These are phyloP conservation scores for Discoglossus pictus DNA, from an alignment of 2,797 vertebrate genomes.

Conservation along the genomic window DNA sequence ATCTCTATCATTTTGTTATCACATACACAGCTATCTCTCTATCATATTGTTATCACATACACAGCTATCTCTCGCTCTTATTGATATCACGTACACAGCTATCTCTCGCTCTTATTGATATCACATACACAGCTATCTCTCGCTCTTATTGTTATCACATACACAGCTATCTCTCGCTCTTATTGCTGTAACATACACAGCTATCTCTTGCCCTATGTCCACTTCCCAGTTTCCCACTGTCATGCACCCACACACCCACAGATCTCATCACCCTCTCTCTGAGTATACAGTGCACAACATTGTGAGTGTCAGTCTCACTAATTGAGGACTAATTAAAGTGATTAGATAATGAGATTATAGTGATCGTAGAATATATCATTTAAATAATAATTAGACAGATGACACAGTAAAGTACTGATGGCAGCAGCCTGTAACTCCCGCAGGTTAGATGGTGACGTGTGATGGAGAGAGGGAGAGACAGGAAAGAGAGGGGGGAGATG, in stretches of 20 bases:
- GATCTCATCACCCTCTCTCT: not conserved
- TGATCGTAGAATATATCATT: conserved; percentile 44
- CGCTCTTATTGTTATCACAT: not conserved
- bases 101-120: not conserved
- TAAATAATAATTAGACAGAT: conserved; percentile 49
- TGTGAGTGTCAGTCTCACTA: conserved; percentile 32
- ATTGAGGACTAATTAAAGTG: conserved; percentile 45
- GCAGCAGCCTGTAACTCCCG: conserved; percentile 17
- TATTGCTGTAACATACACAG: not conserved
- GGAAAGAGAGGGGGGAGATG: not conserved
- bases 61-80: not conserved
- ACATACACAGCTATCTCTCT: not conserved
- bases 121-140: conserved; percentile 2
- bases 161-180: not conserved
- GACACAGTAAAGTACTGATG: conserved; percentile 26
- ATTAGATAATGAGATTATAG: conserved; percentile 48
- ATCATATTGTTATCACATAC: no score
- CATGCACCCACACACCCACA: conserved; percentile 7
- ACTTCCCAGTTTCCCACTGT: not conserved
- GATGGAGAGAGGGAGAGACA: conserved; percentile 5
- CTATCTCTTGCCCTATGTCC: not conserved
- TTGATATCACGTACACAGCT: conserved; percentile 5
- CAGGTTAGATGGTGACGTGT: conserved; percentile 36
- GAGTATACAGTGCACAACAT: conserved; percentile 3
- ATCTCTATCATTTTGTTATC: not conserved